phyloP scores from a whole-genome alignment of 2,888 invertebrate species.

The Pherbina coryleti region DNA sequence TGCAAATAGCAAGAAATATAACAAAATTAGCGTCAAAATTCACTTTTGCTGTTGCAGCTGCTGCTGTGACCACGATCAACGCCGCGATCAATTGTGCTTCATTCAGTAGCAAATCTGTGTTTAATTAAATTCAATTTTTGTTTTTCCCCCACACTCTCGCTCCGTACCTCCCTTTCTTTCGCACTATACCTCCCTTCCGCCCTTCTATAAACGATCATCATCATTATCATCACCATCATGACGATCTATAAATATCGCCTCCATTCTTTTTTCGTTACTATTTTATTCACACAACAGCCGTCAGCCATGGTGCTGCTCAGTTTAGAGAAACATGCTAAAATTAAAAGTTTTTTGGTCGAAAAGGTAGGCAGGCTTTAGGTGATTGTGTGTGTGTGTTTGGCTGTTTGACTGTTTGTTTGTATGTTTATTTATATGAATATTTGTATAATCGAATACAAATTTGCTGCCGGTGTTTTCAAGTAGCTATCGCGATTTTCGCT shows the following conservation, averaged over 20 bases:
- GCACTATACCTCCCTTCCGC: neutral
- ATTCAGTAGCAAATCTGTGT: conserved; percentile 30
- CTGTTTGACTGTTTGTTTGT: neutral
- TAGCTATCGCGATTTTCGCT: neutral
- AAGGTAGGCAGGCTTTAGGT: conserved; percentile 2
- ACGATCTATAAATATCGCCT: conserved; percentile 8
- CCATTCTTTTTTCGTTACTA: neutral
- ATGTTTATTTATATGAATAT: conserved; percentile 3
- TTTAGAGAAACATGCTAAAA: conserved; percentile 16
- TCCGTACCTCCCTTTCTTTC: no score
- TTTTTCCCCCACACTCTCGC: neutral
- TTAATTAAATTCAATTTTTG: conserved; percentile 27
- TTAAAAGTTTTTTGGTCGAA: conserved; percentile 14
- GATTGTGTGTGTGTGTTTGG: neutral
- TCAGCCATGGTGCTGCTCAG: neutral
- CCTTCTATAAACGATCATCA: neutral
- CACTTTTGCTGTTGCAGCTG: neutral
- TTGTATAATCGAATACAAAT: conserved; percentile 3
- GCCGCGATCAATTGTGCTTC: neutral
- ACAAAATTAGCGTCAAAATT: conserved; percentile 1
- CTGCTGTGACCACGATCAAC: neutral
- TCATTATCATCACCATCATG: neutral
- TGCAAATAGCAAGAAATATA: neutral
- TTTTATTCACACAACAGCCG: neutral
- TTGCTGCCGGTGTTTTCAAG: conserved; percentile 14